phyloP scores from a whole-genome alignment of 1,140 invertebrate species.

The Eciton burchellii region DNA sequence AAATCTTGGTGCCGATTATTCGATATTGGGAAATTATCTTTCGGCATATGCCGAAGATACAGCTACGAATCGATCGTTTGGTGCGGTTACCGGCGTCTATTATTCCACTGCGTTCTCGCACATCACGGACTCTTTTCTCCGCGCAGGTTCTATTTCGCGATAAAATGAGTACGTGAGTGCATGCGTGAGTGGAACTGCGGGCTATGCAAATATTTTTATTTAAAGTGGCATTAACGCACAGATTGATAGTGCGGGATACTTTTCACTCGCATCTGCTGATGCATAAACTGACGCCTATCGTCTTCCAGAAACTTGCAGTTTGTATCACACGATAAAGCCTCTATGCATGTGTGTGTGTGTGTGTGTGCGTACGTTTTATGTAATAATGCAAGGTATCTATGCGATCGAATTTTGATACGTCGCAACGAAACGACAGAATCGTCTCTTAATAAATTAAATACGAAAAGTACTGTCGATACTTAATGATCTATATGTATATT shows the following conservation, averaged over 20 bases:
- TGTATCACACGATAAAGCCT: neutral
- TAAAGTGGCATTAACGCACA: slow-evolving; percentile 48
- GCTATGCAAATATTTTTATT: slow-evolving; percentile 72
- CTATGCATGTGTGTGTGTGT: neutral
- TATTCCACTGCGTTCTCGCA: neutral
- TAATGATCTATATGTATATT: neutral
- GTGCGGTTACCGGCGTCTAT: neutral
- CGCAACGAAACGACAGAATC: no score
- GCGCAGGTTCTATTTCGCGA: slow-evolving; percentile 34
- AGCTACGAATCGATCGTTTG: neutral
- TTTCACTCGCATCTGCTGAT: slow-evolving; percentile 46
- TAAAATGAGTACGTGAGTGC: slow-evolving; percentile 54
- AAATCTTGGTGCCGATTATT: neutral
- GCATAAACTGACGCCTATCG: slow-evolving; percentile 37
- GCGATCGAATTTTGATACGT: neutral
- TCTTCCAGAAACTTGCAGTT: slow-evolving; percentile 2
- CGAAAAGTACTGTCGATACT: neutral
- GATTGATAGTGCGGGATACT: slow-evolving; percentile 42
- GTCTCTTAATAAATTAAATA: neutral
- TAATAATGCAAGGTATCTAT: no score
- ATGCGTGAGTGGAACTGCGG: slow-evolving; percentile 47
- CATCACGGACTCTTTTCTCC: neutral
- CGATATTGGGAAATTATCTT: neutral
- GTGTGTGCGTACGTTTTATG: neutral
- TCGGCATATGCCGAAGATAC: neutral